Evolutionary conservation across 2,797 vertebrate genomes (phyloP).

Genomic region (Micrastur ruficollis): DNA sequence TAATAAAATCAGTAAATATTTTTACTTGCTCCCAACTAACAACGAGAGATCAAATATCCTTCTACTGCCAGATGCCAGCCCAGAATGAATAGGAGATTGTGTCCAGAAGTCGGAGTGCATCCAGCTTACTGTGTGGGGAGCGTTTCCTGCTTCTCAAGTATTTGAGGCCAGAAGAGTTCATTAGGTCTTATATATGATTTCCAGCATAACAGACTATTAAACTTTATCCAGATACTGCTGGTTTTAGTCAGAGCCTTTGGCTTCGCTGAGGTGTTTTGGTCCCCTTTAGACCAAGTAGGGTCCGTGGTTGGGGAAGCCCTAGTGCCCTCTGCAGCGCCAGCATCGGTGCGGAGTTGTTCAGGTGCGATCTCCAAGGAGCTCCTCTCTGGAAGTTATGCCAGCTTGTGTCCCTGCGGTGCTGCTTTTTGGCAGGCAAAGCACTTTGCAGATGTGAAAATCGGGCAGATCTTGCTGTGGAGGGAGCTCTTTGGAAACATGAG

Average conservation of each 20-base stretch:
- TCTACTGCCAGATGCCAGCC: neutral
- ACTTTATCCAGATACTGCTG: neutral
- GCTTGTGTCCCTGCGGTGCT: neutral
- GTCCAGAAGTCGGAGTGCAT: neutral
- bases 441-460: neutral
- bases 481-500: neutral
- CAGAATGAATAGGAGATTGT: neutral
- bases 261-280: neutral
- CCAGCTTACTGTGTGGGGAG: neutral
- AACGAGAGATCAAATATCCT: neutral
- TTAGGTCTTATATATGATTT: neutral
- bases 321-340: neutral
- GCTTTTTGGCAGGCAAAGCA: neutral
- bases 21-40: neutral
- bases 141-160: neutral
- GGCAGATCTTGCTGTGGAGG: neutral
- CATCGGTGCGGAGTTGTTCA: neutral
- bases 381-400: neutral
- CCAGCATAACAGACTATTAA: neutral
- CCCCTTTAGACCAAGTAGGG: neutral
- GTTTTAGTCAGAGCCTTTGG: neutral
- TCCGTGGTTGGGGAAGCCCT: neutral
- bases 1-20: slow-evolving; percentile 25
- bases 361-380: neutral
- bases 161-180: neutral